Evolutionary conservation across 2,797 vertebrate genomes (phyloP).

Genomic region (Muscicapa comitata): DNA sequence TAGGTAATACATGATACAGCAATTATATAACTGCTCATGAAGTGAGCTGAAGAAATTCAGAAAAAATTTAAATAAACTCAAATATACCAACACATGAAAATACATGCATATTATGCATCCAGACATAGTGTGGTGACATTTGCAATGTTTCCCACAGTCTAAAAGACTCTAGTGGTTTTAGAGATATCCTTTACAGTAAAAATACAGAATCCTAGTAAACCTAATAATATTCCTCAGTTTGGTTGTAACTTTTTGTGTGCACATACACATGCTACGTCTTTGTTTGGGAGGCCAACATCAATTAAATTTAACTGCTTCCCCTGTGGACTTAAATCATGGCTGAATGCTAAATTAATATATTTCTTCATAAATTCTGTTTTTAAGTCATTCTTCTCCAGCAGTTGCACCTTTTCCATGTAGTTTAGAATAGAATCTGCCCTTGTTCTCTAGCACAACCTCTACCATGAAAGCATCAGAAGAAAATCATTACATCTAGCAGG

Average conservation of each 20-base stretch:
- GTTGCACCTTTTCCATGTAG: neutral
- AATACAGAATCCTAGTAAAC: neutral
- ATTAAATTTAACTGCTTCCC: neutral
- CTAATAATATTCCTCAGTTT: neutral
- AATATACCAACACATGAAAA: neutral
- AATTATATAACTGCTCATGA: neutral
- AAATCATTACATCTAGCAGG: conserved; percentile 11
- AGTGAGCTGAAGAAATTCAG: neutral
- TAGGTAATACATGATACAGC: neutral
- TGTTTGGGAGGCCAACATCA: neutral
- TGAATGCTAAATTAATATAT: neutral
- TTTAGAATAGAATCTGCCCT: neutral
- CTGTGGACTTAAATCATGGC: neutral
- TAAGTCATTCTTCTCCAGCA: neutral
- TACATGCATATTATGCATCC: neutral
- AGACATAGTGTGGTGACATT: conserved; percentile 1
- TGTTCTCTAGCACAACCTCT: neutral
- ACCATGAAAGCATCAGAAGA: neutral
- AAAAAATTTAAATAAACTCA: neutral
- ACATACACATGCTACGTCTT: neutral
- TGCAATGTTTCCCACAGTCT: conserved; percentile 18
- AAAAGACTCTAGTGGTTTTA: conserved; percentile 3
- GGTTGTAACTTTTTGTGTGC: neutral
- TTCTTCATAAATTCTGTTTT: neutral
- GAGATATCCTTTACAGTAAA: neutral